These are phyloP conservation scores for Sphaerodactylus townsendi DNA, from an alignment of 2,113 vertebrate genomes.

Conservation along the genomic window DNA sequence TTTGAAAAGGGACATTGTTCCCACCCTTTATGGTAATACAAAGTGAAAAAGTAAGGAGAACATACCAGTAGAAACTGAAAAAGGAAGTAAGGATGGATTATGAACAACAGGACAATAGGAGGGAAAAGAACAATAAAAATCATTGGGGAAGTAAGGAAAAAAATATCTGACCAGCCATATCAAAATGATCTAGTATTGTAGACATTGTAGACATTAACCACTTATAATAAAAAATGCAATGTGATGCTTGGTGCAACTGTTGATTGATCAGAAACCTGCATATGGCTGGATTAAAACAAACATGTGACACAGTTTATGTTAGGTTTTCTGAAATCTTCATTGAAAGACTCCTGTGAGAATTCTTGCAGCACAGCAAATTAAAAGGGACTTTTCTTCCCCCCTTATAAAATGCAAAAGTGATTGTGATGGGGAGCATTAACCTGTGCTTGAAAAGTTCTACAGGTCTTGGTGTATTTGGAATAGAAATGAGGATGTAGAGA, in stretches of 20 bases:
- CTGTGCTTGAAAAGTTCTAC: constrained; percentile 1
- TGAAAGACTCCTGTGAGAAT: rapidly evolving
- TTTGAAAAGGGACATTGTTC: too few species aligned
- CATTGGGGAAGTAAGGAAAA: too few species aligned
- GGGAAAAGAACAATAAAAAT: too few species aligned
- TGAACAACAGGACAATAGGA: too few species aligned
- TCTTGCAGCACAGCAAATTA: neutral
- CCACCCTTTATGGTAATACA: too few species aligned
- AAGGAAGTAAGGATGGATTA: too few species aligned
- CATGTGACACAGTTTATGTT: neutral
- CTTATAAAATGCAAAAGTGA: neutral
- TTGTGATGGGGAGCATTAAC: neutral
- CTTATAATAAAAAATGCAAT: too few species aligned
- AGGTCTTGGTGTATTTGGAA: rapidly evolving
- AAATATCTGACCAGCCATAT: too few species aligned
- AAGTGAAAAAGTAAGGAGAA: too few species aligned
- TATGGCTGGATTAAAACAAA: neutral
- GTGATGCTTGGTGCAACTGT: neutral
- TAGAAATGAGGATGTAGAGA: neutral
- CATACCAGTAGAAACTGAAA: too few species aligned
- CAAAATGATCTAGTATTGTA: too few species aligned
- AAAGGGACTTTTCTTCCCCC: neutral
- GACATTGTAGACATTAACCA: too few species aligned
- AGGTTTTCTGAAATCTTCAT: neutral
- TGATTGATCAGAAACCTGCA: neutral